Evolutionary conservation across 2,888 invertebrate genomes (phyloP), one percentile per base, ranked within the genome.

Genomic region (Chymomyza fuscimana): DNA sequence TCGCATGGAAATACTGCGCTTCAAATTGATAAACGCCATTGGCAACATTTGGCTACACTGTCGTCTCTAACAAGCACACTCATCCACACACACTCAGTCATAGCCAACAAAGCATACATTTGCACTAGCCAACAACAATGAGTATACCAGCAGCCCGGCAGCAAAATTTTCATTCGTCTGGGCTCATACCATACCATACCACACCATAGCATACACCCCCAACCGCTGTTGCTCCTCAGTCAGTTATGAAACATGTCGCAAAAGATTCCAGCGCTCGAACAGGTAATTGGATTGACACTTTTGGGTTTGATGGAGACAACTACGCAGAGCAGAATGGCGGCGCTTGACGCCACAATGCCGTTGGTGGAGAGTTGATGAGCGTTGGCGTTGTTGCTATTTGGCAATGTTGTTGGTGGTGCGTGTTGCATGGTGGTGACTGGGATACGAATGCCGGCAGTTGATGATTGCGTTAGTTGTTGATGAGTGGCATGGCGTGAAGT

Each of bases 271-370:
- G 82, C 79, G 80, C 80, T 87, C 89, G 81, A 88, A 83, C 88
- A 88, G 89, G 89, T 89, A 89, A 89, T 89, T 89, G 90, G 90
- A 90, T 90, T 90, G 90, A 90, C 90, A 90, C 89, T 89, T 90
- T 82, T 83, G 85, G 89, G 80, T 86, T 79, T 88, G 72, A 65
- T 68, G 72, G 19, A 59, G 70, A 62, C 67, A 59, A 68, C 54
- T 78, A 29, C 68, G 80, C 61, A 63, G 65, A 54, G 61, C 32
- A 12, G 65, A 19, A 40, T 40, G 56, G 65, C 16, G 63, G 4
- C 25, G 58, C 58, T 58, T 29, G 75, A 19, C 66, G 66, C 22
- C 22, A 70, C 76, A 69, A 73, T 78, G 78, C 74, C 72, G 76
- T 78, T 74, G 77, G 74, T 73, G 74, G 73, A 76, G 82, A 82